Evolutionary conservation across 2,113 vertebrate species (phyloP).

Genomic region (Poeciliopsis retropinna): DNA sequence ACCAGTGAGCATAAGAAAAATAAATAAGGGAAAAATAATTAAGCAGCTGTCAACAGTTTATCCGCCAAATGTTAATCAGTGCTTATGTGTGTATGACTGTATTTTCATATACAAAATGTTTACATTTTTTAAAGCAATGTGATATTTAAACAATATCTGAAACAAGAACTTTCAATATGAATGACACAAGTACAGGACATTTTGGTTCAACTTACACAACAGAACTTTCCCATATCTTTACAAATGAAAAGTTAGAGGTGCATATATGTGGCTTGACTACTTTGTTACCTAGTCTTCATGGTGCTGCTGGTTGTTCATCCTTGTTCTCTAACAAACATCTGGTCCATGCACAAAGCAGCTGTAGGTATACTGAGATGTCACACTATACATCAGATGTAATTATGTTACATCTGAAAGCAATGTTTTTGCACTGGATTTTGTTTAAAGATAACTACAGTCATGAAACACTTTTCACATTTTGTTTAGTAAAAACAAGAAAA

Average conservation of each 20-base stretch:
- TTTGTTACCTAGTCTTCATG: too few relatives aligned
- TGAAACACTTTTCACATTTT: too few relatives aligned
- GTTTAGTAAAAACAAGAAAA: too few relatives aligned
- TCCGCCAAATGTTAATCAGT: background rate
- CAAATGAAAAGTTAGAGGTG: background rate
- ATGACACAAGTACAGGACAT: background rate
- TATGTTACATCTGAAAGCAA: background rate
- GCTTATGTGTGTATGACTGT: background rate
- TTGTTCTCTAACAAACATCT: too few relatives aligned
- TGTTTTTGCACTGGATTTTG: background rate
- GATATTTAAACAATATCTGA: background rate
- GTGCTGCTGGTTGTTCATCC: too few relatives aligned
- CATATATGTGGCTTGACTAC: too few relatives aligned
- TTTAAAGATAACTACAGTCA: background rate
- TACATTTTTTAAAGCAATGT: background rate
- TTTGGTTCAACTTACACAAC: background rate
- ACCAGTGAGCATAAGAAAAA: background rate
- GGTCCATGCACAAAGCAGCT: too few relatives aligned
- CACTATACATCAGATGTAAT: too few relatives aligned
- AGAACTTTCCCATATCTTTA: background rate
- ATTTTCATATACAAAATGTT: background rate
- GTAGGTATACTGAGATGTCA: background rate
- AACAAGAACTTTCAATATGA: background rate
- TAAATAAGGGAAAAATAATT: background rate
- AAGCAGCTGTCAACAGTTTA: background rate